A percentile compares a stretch with the other conserved stretches of the same genome.
Evolutionary conservation across 2,113 vertebrate genomes (phyloP).

Genomic region (Cnemophilus loriae): DNA sequence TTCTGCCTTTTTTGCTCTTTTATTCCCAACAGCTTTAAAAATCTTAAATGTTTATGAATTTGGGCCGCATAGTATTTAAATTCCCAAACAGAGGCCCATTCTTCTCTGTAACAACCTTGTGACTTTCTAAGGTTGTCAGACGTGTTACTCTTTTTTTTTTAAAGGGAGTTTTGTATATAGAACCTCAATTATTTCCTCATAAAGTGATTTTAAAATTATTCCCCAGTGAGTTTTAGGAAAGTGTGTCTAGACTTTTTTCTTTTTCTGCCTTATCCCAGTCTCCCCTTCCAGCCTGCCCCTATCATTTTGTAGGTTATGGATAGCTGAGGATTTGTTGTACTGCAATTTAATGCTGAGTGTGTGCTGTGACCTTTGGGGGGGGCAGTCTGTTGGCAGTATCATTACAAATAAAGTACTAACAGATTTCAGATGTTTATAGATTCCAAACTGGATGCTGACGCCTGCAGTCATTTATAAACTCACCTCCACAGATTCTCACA

Average conservation of each 20-base stretch:
- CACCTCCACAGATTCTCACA: neutral
- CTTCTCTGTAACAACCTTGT: slow-evolving; percentile 61
- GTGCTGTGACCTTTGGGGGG: slow-evolving; percentile 68
- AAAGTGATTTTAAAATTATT: slow-evolving; percentile 73
- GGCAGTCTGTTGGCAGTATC: slow-evolving; percentile 57
- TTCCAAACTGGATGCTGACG: slow-evolving; percentile 23
- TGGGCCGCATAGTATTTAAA: slow-evolving; percentile 50
- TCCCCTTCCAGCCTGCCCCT: slow-evolving; percentile 53
- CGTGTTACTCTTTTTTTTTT: slow-evolving; percentile 37
- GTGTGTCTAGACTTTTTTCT: slow-evolving; percentile 77
- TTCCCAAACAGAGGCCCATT: slow-evolving; percentile 62
- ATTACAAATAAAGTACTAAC: slow-evolving; percentile 65
- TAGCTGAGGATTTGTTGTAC: slow-evolving; percentile 73
- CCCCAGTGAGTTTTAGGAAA: slow-evolving; percentile 72
- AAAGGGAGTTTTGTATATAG: slow-evolving; percentile 67
- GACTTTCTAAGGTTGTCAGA: slow-evolving; percentile 58
- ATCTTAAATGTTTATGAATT: slow-evolving; percentile 61
- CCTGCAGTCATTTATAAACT: slow-evolving; percentile 1
- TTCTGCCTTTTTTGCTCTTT: slow-evolving; percentile 9
- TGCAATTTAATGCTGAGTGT: slow-evolving; percentile 66
- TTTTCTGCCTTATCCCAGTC: slow-evolving; percentile 44
- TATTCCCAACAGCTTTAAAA: slow-evolving; percentile 58
- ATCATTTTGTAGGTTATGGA: slow-evolving; percentile 69
- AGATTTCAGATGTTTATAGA: slow-evolving; percentile 58
- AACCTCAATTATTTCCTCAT: slow-evolving; percentile 76